Evolutionary conservation across 1,140 invertebrate genomes (phyloP).

Genomic region (Microplitis demolitor): DNA sequence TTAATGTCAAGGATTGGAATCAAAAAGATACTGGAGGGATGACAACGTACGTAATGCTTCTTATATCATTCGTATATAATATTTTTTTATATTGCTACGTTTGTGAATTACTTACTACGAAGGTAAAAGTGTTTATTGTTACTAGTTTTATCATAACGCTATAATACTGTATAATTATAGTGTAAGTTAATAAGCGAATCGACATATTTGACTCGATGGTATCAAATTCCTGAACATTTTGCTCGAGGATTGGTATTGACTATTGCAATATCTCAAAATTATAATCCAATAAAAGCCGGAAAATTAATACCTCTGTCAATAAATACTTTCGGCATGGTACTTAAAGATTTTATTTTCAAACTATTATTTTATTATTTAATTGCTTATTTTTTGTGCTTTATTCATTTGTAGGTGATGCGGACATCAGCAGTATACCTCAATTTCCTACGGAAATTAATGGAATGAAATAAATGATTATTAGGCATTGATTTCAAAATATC

Average conservation of each 20-base stretch:
- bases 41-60: constrained; percentile 26
- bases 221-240: no score
- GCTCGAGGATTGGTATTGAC: no score
- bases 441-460: constrained; percentile 16
- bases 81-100: constrained; percentile 45
- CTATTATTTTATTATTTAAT: neutral
- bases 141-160: no score
- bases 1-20: neutral
- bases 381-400: no score
- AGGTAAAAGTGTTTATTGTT: constrained; percentile 30
- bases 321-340: no score
- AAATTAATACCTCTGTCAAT: no score
- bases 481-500: no score
- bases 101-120: constrained; percentile 36
- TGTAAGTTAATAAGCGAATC: no score
- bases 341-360: neutral
- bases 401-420: constrained; percentile 37
- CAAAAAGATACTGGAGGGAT: constrained; percentile 7
- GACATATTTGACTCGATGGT: no score
- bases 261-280: no score
- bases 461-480: neutral
- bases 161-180: no score
- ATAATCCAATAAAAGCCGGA: no score
- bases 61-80: constrained; percentile 36
- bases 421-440: constrained; percentile 40